Conservation (phyloP, 2,113 vertebrate species). For the Ochotona curzoniae region DNA sequence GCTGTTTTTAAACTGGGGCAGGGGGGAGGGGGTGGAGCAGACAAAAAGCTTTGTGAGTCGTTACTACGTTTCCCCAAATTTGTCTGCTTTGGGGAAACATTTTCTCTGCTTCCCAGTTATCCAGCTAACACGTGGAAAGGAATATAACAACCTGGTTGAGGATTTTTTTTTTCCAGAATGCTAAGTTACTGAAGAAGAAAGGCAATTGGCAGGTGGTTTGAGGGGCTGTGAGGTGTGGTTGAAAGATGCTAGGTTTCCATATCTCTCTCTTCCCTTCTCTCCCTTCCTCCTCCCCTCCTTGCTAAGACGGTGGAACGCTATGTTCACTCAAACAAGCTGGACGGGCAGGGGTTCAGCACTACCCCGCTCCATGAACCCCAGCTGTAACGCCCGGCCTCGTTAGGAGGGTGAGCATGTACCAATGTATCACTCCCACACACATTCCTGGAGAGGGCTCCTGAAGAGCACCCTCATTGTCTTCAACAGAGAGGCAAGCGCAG, state of each 20-base stretch:
- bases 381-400: background rate
- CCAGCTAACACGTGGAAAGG: slow-evolving; percentile 64
- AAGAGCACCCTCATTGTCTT: slow-evolving; percentile 48
- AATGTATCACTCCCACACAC: slow-evolving; percentile 17
- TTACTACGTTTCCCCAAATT: background rate
- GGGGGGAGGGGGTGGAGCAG: background rate
- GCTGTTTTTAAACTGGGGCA: background rate
- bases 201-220: background rate
- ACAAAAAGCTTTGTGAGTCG: background rate
- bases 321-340: slow-evolving; percentile 14
- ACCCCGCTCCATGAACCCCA: background rate
- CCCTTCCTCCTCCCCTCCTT: too few species aligned
- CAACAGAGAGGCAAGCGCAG: background rate
- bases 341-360: background rate
- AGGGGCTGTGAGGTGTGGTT: background rate
- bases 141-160: slow-evolving; percentile 70
- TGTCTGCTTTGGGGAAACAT: slow-evolving; percentile 63
- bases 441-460: background rate
- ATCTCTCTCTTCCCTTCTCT: too few species aligned
- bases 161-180: slow-evolving; percentile 47
- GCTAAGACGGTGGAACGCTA: background rate
- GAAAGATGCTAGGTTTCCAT: background rate
- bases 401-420: slow-evolving; percentile 16
- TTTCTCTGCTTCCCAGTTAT: slow-evolving; percentile 72
- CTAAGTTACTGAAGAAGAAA: slow-evolving; percentile 65